Conservation (phyloP, 1,140 invertebrate species). For the Macrobrachium nipponense region DNA sequence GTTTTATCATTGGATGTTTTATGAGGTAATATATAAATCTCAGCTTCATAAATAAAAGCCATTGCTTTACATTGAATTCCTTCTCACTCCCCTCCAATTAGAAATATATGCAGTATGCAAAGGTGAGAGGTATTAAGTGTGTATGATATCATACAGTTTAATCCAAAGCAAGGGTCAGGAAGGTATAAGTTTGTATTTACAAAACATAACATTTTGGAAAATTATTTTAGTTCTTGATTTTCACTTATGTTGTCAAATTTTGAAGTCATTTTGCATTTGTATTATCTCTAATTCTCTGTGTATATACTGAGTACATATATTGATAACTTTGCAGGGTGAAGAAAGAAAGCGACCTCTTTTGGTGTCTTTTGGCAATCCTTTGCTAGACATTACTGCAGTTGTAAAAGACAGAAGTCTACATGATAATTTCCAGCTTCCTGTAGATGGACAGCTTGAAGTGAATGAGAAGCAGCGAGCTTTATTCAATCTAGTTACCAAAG, state of each 20-base stretch:
- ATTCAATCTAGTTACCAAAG: slow-evolving; percentile 65
- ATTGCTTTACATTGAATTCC: background rate
- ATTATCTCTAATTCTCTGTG: too few relatives aligned
- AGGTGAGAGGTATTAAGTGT: too few relatives aligned
- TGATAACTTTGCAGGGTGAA: background rate
- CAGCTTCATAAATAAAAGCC: background rate
- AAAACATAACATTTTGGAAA: too few relatives aligned
- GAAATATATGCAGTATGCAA: too few relatives aligned
- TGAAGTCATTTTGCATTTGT: too few relatives aligned
- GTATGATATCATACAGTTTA: too few relatives aligned
- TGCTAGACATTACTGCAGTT: slow-evolving; percentile 75
- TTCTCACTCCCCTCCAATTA: too few relatives aligned
- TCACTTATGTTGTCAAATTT: too few relatives aligned
- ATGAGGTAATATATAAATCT: background rate
- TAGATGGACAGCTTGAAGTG: slow-evolving; percentile 71
- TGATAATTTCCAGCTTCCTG: slow-evolving; percentile 72
- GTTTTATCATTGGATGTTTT: background rate
- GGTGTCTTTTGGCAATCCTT: slow-evolving; percentile 75
- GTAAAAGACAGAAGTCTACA: slow-evolving; percentile 71
- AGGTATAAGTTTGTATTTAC: too few relatives aligned
- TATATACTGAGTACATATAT: too few relatives aligned
- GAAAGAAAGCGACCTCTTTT: slow-evolving; percentile 29
- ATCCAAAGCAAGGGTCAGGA: too few relatives aligned
- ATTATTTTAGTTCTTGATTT: too few relatives aligned
- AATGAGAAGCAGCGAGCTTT: slow-evolving; percentile 67